Percentiles rank a stretch among this genome's conserved stretches.
Conservation (phyloP, 2,113 vertebrate species). For the Coracopsis vasa region DNA sequence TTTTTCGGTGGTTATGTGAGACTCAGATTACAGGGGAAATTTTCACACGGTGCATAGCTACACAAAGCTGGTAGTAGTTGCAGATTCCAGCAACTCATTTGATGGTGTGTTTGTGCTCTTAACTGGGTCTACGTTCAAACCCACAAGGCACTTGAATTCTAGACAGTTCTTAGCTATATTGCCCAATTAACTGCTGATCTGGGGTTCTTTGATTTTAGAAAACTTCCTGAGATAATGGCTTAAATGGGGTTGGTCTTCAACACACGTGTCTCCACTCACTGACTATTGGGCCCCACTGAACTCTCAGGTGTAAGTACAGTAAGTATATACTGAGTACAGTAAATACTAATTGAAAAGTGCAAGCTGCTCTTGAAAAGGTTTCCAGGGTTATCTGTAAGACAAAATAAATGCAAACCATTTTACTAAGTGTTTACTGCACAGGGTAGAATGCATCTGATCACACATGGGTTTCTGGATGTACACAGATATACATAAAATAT, state of each 20-base stretch:
- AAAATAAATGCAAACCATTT: background rate
- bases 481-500: background rate
- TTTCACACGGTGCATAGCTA: background rate
- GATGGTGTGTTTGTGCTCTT: background rate
- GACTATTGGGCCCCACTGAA: background rate
- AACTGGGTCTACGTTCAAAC: background rate
- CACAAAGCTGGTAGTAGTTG: background rate
- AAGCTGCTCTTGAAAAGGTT: background rate
- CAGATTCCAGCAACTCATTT: background rate
- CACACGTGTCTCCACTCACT: background rate
- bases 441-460: background rate
- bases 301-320: background rate
- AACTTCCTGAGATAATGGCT: background rate
- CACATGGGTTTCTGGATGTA: background rate
- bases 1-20: background rate
- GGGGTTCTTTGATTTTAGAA: background rate
- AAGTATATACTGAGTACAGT: background rate
- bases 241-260: background rate
- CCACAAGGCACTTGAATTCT: background rate
- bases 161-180: background rate
- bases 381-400: background rate
- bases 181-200: background rate
- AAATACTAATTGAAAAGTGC: background rate
- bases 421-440: background rate
- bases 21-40: background rate